phyloP scores from a whole-genome alignment of 2,113 vertebrate species.

The Dicaeum eximium region DNA sequence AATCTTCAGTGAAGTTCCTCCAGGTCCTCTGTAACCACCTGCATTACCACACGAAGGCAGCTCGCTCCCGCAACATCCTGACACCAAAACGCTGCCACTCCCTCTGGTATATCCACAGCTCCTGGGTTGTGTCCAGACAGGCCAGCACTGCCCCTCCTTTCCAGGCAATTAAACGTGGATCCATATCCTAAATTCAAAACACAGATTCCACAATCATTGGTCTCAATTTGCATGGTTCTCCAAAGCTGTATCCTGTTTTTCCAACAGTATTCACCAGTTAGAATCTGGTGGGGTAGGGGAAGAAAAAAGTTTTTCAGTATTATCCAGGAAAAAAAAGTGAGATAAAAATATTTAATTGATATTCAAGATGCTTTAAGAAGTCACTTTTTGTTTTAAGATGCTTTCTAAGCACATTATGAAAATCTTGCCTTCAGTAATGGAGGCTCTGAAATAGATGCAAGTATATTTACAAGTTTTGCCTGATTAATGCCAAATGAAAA shows the following conservation, averaged over 20 bases:
- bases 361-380: neutral
- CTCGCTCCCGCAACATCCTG: conserved; percentile 91
- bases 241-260: neutral
- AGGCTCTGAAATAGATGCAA: neutral
- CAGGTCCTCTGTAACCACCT: neutral
- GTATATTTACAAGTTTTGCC: neutral
- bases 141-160: conserved; percentile 94
- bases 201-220: neutral
- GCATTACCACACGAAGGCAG: conserved; percentile 90
- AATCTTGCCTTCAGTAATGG: neutral
- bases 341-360: neutral
- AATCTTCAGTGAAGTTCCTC: neutral
- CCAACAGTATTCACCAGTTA: neutral
- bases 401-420: neutral
- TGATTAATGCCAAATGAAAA: neutral
- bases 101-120: conserved; percentile 94
- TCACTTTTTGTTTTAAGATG: neutral
- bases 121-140: conserved; percentile 95
- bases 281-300: neutral
- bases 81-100: conserved; percentile 96
- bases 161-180: conserved; percentile 91
- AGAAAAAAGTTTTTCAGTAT: neutral
- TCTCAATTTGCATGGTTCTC: neutral
- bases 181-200: conserved; percentile 84
- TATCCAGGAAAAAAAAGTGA: neutral